These are phyloP conservation scores for Pherbina coryleti DNA, from an alignment of 2,888 invertebrate species.

Conservation along the genomic window DNA sequence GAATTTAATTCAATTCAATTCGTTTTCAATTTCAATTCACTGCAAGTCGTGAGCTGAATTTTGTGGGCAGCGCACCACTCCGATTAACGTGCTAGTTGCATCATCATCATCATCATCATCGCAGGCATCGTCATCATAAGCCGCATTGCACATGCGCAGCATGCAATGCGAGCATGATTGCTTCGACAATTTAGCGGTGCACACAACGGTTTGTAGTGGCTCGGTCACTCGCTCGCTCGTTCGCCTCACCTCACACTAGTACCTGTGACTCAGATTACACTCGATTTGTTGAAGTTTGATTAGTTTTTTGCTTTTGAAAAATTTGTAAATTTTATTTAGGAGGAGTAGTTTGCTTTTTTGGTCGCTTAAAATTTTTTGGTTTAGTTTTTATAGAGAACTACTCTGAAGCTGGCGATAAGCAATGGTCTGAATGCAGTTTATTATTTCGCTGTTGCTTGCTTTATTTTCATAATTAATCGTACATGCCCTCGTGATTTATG, in stretches of 20 bases:
- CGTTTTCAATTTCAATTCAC: slow-evolving; percentile 46
- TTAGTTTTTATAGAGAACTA: background rate
- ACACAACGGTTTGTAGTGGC: slow-evolving; percentile 6
- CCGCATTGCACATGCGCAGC: slow-evolving; percentile 11
- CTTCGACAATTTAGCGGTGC: slow-evolving; percentile 19
- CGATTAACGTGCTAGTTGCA: slow-evolving; percentile 35
- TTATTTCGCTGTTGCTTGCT: background rate
- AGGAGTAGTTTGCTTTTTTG: background rate
- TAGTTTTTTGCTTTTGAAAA: slow-evolving; percentile 14
- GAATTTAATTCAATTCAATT: slow-evolving; percentile 44
- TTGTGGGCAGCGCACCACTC: background rate
- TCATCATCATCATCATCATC: slow-evolving; percentile 15
- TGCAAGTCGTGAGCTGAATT: slow-evolving; percentile 41
- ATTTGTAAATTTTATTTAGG: background rate
- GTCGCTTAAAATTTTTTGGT: background rate
- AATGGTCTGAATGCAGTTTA: background rate
- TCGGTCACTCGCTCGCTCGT: background rate
- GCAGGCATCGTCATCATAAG: background rate
- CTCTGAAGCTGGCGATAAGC: background rate
- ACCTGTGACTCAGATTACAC: slow-evolving; percentile 31
- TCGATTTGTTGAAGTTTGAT: slow-evolving; percentile 27
- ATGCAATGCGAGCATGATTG: slow-evolving; percentile 14
- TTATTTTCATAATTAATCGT: slow-evolving; percentile 38
- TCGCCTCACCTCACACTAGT: no score
- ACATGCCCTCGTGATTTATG: slow-evolving; percentile 27